These are phyloP conservation scores for Listronotus oregonensis DNA, from an alignment of 1,140 invertebrate species.

Conservation along the genomic window DNA sequence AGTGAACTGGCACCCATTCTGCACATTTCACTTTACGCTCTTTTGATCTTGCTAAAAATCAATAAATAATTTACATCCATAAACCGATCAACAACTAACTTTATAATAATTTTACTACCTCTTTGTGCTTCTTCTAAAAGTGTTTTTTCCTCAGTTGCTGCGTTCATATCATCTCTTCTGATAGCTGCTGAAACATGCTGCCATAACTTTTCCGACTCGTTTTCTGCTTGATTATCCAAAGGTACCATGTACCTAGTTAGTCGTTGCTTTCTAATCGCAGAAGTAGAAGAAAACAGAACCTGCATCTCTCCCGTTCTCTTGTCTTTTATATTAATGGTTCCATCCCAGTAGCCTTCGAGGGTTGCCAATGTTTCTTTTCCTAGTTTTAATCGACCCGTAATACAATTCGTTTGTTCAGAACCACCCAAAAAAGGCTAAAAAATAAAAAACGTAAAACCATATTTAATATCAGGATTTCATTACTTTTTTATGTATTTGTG, in stretches of 20 bases:
- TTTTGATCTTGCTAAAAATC: slow-evolving; percentile 51
- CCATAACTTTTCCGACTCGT: slow-evolving; percentile 89
- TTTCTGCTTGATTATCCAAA: slow-evolving; percentile 74
- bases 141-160: slow-evolving; percentile 89
- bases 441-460: not conserved
- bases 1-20: slow-evolving; percentile 73
- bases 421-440: slow-evolving; percentile 85
- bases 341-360: slow-evolving; percentile 92
- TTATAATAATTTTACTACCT: too few species aligned
- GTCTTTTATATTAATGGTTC: slow-evolving; percentile 81
- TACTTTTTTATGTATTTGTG: too few species aligned
- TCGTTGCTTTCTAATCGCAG: slow-evolving; percentile 70
- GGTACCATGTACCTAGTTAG: slow-evolving; percentile 80
- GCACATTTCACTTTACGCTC: slow-evolving; percentile 66
- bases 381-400: slow-evolving; percentile 82
- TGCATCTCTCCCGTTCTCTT: slow-evolving; percentile 73
- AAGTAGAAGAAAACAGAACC: slow-evolving; percentile 75
- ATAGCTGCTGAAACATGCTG: slow-evolving; percentile 82
- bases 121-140: slow-evolving; percentile 85
- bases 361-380: slow-evolving; percentile 87
- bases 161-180: slow-evolving; percentile 69
- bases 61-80: too few species aligned
- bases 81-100: too few species aligned
- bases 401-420: slow-evolving; percentile 80
- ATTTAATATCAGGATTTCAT: too few species aligned